Base-by-base conservation (phyloP, 2,797 vertebrate genomes). In the Parambassis ranga region DNA sequence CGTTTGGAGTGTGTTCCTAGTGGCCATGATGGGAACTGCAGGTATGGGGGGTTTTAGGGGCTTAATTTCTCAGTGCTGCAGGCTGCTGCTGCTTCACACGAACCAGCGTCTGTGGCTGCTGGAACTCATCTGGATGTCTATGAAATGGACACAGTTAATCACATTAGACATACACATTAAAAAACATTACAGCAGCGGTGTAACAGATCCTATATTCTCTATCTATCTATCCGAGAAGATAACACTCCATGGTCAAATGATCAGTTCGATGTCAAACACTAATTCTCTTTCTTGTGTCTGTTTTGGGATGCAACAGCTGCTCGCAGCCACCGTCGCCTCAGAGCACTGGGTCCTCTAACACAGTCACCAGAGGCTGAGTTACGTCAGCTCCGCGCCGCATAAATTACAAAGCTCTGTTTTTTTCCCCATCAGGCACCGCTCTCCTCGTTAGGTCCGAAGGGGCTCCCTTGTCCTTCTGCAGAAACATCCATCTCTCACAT, bases 401-500 rank as follows among this genome's bases (percentile, higher is more conserved):
- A 50, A 56, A 60, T 46, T 64, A 64, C 26, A 42, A 13, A 1
- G 7, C 47, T 31, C 3, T 7, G 31, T 23, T 60, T 23, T 10
- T 35, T 52, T 55, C 71, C 71, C 69, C 69, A 61, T 56, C 56
- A 65, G 60, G 59, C 65, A 41, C 14, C 22, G 2, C 28, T 64
- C 55, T 57, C 46, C 51, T 67, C 47, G 42, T 5, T 19, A 7
- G 35, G 48, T 78, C 77, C 32, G 2, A 64, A 36, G 80, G 68
- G 73, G 56, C 47, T 26, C 56, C 27, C 3, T 0, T 48, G 83
- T 84, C 75, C 77, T 81, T 53, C 75, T 72, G 68, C 56, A 47
- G 64, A 27, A 37, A 48, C 46, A 70, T 71, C 79, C 77, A 77
- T 84, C 65, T 39, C 56, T 81, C 83, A 78, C 57, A 31, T 20